Conservation (phyloP, 2,113 vertebrate genomes). For the Crypturellus undulatus region DNA sequence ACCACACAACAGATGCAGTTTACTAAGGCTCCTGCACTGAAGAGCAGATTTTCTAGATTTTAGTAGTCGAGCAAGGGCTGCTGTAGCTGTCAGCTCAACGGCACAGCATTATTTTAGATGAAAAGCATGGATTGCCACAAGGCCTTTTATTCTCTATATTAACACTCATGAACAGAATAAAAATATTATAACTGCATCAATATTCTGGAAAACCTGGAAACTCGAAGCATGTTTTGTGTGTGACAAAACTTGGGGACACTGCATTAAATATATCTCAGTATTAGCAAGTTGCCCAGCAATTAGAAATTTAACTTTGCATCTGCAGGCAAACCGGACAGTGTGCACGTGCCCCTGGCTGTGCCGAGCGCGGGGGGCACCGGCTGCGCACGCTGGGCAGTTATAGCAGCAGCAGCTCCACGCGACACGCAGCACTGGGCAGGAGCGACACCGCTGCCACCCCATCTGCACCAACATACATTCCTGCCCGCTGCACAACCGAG, state of each 20-base stretch:
- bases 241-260: background rate
- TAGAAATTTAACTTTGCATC: background rate
- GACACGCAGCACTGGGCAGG: background rate
- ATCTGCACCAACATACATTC: rapidly evolving
- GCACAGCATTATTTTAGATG: background rate
- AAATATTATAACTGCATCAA: background rate
- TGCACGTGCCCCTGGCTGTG: rapidly evolving
- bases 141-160: background rate
- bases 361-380: rapidly evolving
- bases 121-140: background rate
- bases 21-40: background rate
- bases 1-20: background rate
- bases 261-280: background rate
- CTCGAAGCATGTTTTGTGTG: background rate
- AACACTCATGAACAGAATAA: background rate
- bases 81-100: background rate
- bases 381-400: rapidly evolving
- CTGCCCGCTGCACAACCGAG: background rate
- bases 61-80: background rate
- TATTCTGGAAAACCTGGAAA: background rate
- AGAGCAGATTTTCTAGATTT: background rate
- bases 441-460: rapidly evolving
- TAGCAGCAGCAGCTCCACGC: background rate
- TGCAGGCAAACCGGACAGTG: background rate
- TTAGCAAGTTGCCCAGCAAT: background rate